phyloP scores from a whole-genome alignment of 2,888 invertebrate genomes.

The Philopedon plagiatum region DNA sequence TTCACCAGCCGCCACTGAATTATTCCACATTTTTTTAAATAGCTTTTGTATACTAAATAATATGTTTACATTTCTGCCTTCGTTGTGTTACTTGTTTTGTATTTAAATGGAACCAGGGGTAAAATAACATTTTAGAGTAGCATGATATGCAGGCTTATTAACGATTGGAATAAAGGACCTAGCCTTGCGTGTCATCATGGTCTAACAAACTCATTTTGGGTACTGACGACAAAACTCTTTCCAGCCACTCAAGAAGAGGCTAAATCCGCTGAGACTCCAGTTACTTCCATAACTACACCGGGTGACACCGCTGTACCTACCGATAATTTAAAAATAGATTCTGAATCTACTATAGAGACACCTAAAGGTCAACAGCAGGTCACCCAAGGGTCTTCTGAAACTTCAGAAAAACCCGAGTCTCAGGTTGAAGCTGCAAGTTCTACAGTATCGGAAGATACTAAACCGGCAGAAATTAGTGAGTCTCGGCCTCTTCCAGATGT shows the following conservation, averaged over 20 bases:
- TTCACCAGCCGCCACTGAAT: too few species aligned
- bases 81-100: constrained; percentile 8
- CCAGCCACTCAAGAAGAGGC: constrained; percentile 37
- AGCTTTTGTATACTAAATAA: too few species aligned
- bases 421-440: constrained; percentile 37
- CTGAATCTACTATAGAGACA: constrained; percentile 22
- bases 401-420: constrained; percentile 41
- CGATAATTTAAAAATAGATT: constrained; percentile 21
- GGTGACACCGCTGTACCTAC: not conserved
- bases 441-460: not conserved
- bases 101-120: constrained; percentile 6
- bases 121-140: constrained; percentile 19
- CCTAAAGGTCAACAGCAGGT: not conserved
- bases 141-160: constrained; percentile 40
- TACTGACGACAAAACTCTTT: constrained; percentile 41
- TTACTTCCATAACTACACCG: constrained; percentile 9
- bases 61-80: constrained; percentile 9
- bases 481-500: constrained; percentile 5
- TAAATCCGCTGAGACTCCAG: constrained; percentile 14
- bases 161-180: constrained; percentile 15
- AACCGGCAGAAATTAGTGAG: not conserved
- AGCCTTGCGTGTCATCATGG: constrained; percentile 22
- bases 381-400: not conserved
- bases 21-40: too few species aligned
- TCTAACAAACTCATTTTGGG: constrained; percentile 33